phyloP scores from a whole-genome alignment of 1,140 invertebrate species.

The Plutomurus gul region DNA sequence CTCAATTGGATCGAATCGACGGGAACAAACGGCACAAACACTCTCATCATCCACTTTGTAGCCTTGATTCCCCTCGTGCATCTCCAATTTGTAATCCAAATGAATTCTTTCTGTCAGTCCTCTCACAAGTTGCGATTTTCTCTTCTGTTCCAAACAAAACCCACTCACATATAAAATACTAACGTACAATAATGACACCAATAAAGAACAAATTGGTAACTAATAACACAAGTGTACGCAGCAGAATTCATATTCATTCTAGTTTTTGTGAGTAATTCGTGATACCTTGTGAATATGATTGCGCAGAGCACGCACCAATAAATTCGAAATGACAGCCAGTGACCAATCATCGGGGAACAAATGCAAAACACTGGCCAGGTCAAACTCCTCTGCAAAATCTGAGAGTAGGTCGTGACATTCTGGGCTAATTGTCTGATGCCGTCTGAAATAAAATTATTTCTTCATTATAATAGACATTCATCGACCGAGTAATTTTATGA shows the following conservation, averaged over 20 bases:
- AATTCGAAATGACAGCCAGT: constrained; percentile 29
- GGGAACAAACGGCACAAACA: constrained; percentile 43
- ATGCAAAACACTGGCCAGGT: constrained; percentile 41
- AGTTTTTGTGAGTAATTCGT: background rate
- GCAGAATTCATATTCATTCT: background rate
- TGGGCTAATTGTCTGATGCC: constrained; percentile 7
- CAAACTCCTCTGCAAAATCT: constrained; percentile 50
- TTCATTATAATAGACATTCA: background rate
- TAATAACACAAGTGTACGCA: background rate
- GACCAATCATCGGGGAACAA: constrained; percentile 50
- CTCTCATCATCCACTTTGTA: constrained; percentile 40
- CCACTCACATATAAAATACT: background rate
- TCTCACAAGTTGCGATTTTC: constrained; percentile 24
- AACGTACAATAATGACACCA: background rate
- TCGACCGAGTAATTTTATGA: background rate
- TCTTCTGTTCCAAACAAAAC: constrained; percentile 25
- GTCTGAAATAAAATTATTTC: background rate
- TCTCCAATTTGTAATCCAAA: constrained; percentile 34
- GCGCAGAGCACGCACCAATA: constrained; percentile 19
- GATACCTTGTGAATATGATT: constrained; percentile 31
- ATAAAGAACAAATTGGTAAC: background rate
- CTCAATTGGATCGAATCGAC: constrained; percentile 39
- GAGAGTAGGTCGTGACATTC: constrained; percentile 37
- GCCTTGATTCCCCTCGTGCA: constrained; percentile 38
- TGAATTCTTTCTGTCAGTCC: constrained; percentile 30